Conservation (phyloP, 2,888 invertebrate genomes). For the Drosophila histrio region DNA sequence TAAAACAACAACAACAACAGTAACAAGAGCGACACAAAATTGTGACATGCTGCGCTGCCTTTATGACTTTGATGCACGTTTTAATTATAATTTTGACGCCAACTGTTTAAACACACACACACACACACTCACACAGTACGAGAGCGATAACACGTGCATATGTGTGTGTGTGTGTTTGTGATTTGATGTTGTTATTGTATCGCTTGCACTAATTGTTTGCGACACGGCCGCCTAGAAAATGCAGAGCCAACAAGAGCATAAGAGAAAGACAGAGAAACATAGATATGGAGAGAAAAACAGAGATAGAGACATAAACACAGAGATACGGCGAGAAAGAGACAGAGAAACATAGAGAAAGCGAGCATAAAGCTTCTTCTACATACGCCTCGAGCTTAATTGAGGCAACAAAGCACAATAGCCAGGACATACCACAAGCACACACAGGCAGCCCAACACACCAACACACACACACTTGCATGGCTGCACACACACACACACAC, state of each 20-base stretch:
- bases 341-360: neutral
- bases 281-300: neutral
- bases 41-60: constrained; percentile 74
- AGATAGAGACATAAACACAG: neutral
- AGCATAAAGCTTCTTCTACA: too few relatives aligned
- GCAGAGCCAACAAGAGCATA: constrained; percentile 33
- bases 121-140: constrained; percentile 27
- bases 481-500: constrained; percentile 22
- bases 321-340: neutral
- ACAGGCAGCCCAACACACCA: constrained; percentile 1
- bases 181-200: constrained; percentile 45
- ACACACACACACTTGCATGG: constrained; percentile 11
- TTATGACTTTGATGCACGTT: constrained; percentile 80
- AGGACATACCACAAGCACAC: constrained; percentile 44
- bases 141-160: constrained; percentile 39
- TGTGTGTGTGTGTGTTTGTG: constrained; percentile 21
- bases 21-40: constrained; percentile 48
- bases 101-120: constrained; percentile 76
- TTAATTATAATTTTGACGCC: constrained; percentile 81
- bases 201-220: constrained; percentile 65
- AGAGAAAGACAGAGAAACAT: neutral
- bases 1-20: constrained; percentile 10
- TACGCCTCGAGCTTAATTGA: constrained; percentile 54
- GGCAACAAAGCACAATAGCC: constrained; percentile 64
- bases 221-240: constrained; percentile 33